Conservation (phyloP, 2,113 vertebrate genomes). For the Dryoscopus gambensis region DNA sequence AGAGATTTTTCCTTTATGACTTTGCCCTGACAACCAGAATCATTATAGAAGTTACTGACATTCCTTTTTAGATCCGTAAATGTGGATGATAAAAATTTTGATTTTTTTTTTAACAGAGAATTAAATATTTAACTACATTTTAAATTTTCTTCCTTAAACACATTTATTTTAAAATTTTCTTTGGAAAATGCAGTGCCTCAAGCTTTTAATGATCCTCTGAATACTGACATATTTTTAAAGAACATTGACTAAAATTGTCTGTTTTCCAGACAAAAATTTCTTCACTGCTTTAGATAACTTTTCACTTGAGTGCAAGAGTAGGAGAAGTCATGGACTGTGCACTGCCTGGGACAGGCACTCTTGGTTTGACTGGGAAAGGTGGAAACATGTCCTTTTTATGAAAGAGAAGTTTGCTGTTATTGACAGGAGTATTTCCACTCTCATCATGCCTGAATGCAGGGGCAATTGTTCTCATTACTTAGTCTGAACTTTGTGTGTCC, state of each 20-base stretch:
- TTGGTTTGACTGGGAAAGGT: background rate
- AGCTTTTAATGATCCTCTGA: background rate
- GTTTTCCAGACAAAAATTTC: background rate
- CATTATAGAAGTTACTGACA: background rate
- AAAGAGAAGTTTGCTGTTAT: background rate
- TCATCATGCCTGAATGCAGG: background rate
- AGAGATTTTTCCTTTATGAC: background rate
- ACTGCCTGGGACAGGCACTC: background rate
- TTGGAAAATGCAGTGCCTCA: background rate
- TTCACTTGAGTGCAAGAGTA: accelerated
- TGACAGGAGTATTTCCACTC: background rate
- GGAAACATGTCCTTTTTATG: background rate
- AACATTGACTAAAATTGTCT: background rate
- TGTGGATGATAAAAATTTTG: background rate
- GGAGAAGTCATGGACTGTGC: background rate
- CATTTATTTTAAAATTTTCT: background rate
- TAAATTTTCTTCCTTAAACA: background rate
- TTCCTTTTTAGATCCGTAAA: background rate
- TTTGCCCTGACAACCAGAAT: background rate
- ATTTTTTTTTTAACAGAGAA: background rate
- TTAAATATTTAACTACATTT: background rate
- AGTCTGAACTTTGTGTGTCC: background rate
- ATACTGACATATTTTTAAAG: background rate
- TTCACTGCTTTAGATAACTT: background rate
- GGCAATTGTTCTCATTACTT: background rate